Evolutionary conservation across 2,888 invertebrate species (phyloP).

Genomic region (Uropetala carovei): DNA sequence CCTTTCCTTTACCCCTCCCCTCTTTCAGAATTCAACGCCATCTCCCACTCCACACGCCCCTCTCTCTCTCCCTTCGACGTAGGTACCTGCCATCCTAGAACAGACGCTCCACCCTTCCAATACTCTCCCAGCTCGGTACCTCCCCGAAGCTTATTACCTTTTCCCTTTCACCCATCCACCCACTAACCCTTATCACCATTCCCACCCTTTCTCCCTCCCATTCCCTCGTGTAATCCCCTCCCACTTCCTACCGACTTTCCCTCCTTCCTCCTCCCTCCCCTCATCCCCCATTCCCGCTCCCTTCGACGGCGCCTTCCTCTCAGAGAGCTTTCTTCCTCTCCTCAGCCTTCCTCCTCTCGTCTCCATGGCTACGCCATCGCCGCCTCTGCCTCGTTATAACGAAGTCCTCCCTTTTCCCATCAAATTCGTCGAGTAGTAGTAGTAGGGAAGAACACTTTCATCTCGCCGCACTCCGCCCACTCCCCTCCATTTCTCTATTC

Average conservation of each 20-base stretch:
- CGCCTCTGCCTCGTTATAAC: not conserved
- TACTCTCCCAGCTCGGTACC: not conserved
- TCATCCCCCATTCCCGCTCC: not conserved
- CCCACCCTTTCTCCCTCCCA: not conserved
- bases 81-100: no score
- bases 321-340: not conserved
- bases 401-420: constrained; percentile 5
- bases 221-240: not conserved
- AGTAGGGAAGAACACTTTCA: constrained; percentile 14
- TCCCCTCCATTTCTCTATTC: not conserved
- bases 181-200: constrained; percentile 17
- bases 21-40: not conserved
- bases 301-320: not conserved
- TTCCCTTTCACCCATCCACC: not conserved
- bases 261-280: not conserved
- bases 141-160: not conserved
- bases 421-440: not conserved
- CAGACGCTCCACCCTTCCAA: not conserved
- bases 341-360: not conserved
- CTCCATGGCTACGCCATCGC: constrained; percentile 1
- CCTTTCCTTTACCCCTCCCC: not conserved
- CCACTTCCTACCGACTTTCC: not conserved
- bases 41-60: no score
- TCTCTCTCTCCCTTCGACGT: no score
- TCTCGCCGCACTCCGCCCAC: not conserved